phyloP scores from a whole-genome alignment of 2,888 invertebrate species.

The Pristionchus mayeri region DNA sequence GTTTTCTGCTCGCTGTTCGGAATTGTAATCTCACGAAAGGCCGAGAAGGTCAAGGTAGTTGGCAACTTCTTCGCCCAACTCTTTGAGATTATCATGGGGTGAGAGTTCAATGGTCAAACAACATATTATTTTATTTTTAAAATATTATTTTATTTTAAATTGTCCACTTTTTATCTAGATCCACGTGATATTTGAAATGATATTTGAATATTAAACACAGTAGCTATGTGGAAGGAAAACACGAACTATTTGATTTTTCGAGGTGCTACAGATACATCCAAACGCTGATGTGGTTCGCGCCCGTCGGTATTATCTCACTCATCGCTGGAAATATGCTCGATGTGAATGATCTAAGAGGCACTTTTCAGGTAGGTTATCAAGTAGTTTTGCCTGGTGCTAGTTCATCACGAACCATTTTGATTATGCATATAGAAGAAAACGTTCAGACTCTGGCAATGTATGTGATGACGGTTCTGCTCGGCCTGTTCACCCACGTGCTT shows the following conservation, averaged over 20 bases:
- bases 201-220: too few species aligned
- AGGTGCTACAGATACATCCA: conserved; percentile 54
- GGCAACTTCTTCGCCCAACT: conserved; percentile 91
- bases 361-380: neutral
- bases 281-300: conserved; percentile 78
- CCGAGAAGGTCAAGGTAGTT: conserved; percentile 84
- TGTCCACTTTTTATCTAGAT: too few species aligned
- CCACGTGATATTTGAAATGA: too few species aligned
- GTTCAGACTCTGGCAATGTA: conserved; percentile 82
- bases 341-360: conserved; percentile 80
- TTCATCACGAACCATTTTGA: too few species aligned
- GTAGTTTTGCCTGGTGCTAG: too few species aligned
- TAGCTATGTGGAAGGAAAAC: too few species aligned
- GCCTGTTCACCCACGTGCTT: conserved; percentile 81
- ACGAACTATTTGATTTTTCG: too few species aligned
- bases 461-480: conserved; percentile 80
- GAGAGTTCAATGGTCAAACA: too few species aligned
- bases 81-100: too few species aligned
- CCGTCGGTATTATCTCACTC: conserved; percentile 82
- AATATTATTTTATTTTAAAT: too few species aligned
- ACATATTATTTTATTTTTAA: too few species aligned
- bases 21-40: conserved; percentile 87
- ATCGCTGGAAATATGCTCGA: conserved; percentile 83
- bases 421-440: too few species aligned
- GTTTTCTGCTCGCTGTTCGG: conserved; percentile 91